Conservation (phyloP, 1,140 invertebrate species). For the Trichonephila inaurata region DNA sequence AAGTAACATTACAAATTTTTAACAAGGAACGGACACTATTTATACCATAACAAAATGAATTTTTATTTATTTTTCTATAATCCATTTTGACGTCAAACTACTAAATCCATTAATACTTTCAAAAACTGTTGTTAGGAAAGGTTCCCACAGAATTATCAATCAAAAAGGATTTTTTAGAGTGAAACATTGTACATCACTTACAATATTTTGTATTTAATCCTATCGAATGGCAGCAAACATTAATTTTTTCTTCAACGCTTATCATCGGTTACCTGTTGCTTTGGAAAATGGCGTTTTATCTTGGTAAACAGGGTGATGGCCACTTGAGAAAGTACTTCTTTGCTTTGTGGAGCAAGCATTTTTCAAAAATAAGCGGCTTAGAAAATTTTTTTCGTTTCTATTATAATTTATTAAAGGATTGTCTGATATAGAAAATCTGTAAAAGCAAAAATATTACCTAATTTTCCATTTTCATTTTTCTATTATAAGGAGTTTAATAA, state of each 20-base stretch:
- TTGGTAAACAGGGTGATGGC: neutral
- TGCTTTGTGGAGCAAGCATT: neutral
- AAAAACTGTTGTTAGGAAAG: too few species aligned
- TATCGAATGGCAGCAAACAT: constrained; percentile 46
- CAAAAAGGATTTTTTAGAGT: too few species aligned
- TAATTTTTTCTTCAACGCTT: constrained; percentile 49
- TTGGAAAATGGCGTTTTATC: constrained; percentile 45
- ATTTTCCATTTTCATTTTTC: neutral
- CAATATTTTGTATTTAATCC: constrained; percentile 51
- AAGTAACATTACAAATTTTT: too few species aligned
- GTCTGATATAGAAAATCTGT: neutral
- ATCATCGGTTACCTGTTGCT: constrained; percentile 66
- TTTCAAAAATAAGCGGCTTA: neutral
- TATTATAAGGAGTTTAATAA: neutral
- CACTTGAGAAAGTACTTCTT: too few species aligned
- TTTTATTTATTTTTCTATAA: too few species aligned
- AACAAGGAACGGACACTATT: too few species aligned
- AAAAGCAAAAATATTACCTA: neutral
- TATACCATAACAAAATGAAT: too few species aligned
- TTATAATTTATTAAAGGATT: neutral
- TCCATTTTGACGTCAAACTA: too few species aligned
- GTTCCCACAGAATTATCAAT: too few species aligned
- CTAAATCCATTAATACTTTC: too few species aligned
- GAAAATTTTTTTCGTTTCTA: neutral
- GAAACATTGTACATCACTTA: too few species aligned